Conservation (phyloP, 64 coral and sea anemone genomes). For the Montipora efflorescens region DNA sequence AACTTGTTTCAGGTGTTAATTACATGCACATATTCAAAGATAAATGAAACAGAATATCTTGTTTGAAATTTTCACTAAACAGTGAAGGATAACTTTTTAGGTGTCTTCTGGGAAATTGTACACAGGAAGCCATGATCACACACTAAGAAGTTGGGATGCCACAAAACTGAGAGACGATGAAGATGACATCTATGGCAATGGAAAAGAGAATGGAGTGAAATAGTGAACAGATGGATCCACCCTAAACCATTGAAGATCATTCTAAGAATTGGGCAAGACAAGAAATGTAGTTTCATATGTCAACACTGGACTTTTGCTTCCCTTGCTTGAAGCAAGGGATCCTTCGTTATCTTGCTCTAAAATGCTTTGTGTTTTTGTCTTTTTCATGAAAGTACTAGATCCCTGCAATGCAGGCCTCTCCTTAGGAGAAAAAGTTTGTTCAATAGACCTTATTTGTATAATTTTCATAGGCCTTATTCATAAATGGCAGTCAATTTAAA, state of each 20-base stretch:
- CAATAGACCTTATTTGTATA: too few species aligned
- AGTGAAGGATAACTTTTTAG: slow-evolving; percentile 7
- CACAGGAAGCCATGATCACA: slow-evolving; percentile 75
- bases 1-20: too few species aligned
- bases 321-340: background rate
- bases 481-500: too few species aligned
- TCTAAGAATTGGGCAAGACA: background rate
- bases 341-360: too few species aligned
- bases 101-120: slow-evolving; percentile 71
- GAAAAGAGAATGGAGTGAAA: slow-evolving; percentile 88
- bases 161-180: slow-evolving; percentile 92
- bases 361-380: too few species aligned
- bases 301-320: background rate
- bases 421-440: too few species aligned
- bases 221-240: background rate
- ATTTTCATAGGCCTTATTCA: too few species aligned
- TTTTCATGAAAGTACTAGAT: too few species aligned
- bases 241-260: background rate
- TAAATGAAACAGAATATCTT: too few species aligned
- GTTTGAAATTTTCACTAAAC: too few species aligned
- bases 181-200: slow-evolving; percentile 88
- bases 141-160: slow-evolving; percentile 89
- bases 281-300: background rate
- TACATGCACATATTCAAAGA: too few species aligned
- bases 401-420: too few species aligned